Evolutionary conservation across 2,888 invertebrate species (phyloP), one percentile per base, ranked within the genome.

Genomic region (Torymus auratus): DNA sequence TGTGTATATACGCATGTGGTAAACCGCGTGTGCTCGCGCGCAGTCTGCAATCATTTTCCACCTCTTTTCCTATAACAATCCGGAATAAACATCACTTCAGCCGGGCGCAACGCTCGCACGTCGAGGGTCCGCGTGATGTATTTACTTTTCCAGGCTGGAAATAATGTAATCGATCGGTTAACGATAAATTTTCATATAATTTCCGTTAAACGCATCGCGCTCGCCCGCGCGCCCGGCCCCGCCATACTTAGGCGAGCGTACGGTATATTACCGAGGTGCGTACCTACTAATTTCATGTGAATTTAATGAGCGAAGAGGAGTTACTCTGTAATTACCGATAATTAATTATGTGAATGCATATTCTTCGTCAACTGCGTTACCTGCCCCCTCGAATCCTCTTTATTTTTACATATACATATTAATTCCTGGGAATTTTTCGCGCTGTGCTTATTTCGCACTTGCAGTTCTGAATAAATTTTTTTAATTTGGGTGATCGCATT

Each of bases 301-400:
- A 62, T 77, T 64, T 77, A 81, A 81, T 77, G 72, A 77, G 15
- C 28, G 61, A 15, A 17, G 69, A 56, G 64, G 28, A 69, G 73
- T 28, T 10, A 55, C 50, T 56, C 62, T 71, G 15, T 61, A 28
- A 67, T 76, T 61, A 80, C 15, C 17, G 65, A 56, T 77, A 81
- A 81, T 77, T 77, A 80, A 80, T 75, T 80, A 69, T 41, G 68
- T n/a, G 58, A 67, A 72, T 60, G 23, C 15, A 67, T 69, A 41
- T n/a, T 13, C 61, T 68, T 41, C 53, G 15, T 23, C 61, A 61
- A 68, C 23, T 12, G 15, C 60, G 60, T 68, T 68, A 23, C 50
- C 14, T 15, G 14, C 50, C n/a, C 13, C 13, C 20, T 12, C 60
- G 15, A 50, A 67, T 60, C 10, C 7, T 23, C 20, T 11, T 28